Percentiles rank a stretch among this genome's conserved stretches.
Conservation (phyloP, 2,113 vertebrate species). For the Collichthys lucidus region DNA sequence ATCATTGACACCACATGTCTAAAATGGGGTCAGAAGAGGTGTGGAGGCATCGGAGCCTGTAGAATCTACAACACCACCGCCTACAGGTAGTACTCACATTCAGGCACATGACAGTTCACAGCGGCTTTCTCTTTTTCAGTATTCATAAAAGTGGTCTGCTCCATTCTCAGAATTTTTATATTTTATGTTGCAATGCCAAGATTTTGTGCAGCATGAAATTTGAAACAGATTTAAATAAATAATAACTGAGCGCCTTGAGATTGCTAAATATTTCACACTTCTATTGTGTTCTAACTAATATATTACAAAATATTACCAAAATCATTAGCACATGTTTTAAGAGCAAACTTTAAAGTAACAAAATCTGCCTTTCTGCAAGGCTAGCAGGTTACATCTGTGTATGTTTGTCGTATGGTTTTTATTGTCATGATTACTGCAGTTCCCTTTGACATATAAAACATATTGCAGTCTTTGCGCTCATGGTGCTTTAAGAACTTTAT, state of each 20-base stretch:
- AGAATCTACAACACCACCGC: conserved; percentile 86
- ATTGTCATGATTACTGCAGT: no score
- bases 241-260: background rate
- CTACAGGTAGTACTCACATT: conserved; percentile 84
- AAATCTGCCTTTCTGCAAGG: no score
- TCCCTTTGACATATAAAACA: background rate
- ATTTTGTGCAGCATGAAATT: background rate
- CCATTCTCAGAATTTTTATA: background rate
- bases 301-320: no score
- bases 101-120: background rate
- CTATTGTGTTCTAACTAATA: background rate
- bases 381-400: no score
- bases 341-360: no score
- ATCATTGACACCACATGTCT: conserved; percentile 91
- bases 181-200: background rate
- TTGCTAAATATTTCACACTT: background rate
- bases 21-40: conserved; percentile 89
- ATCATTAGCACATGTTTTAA: no score
- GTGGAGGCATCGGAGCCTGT: conserved; percentile 88
- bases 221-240: background rate
- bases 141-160: no score
- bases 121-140: no score
- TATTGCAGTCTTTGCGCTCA: background rate
- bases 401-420: no score
- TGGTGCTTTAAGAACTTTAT: background rate